Conservation (phyloP, 2,888 invertebrate species). For the Parnassius glacialis region DNA sequence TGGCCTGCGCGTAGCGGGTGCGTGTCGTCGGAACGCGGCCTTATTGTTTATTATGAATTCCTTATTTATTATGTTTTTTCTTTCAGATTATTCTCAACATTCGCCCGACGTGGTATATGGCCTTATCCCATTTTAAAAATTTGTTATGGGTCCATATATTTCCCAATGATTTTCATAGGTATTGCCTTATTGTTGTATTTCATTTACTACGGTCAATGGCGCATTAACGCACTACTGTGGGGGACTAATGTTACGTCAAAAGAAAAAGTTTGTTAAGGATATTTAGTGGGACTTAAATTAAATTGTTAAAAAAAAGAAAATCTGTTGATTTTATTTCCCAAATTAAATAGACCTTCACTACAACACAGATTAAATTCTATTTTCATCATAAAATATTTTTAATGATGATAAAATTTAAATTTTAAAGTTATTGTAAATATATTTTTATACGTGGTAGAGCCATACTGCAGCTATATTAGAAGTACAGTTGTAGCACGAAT, state of each 20-base stretch:
- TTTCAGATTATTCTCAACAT: slow-evolving; percentile 54
- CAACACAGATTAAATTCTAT: too few species aligned
- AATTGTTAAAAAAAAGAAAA: background rate
- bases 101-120: slow-evolving; percentile 44
- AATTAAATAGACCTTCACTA: too few species aligned
- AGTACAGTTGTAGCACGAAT: too few species aligned
- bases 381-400: too few species aligned
- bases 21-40: too few species aligned
- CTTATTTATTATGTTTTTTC: slow-evolving; percentile 20
- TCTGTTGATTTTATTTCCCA: too few species aligned
- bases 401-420: too few species aligned
- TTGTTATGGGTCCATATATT: slow-evolving; percentile 49
- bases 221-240: slow-evolving; percentile 28
- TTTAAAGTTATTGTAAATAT: too few species aligned
- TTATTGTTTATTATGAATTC: too few species aligned
- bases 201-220: slow-evolving; percentile 47
- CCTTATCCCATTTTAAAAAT: slow-evolving; percentile 52
- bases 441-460: too few species aligned
- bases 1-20: too few species aligned
- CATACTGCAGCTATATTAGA: too few species aligned
- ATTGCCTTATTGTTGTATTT: slow-evolving; percentile 10
- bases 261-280: slow-evolving; percentile 16
- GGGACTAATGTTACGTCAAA: background rate
- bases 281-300: slow-evolving; percentile 6
- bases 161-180: slow-evolving; percentile 35